phyloP scores from a whole-genome alignment of 1,140 invertebrate genomes.

The Bemisia tabaci region DNA sequence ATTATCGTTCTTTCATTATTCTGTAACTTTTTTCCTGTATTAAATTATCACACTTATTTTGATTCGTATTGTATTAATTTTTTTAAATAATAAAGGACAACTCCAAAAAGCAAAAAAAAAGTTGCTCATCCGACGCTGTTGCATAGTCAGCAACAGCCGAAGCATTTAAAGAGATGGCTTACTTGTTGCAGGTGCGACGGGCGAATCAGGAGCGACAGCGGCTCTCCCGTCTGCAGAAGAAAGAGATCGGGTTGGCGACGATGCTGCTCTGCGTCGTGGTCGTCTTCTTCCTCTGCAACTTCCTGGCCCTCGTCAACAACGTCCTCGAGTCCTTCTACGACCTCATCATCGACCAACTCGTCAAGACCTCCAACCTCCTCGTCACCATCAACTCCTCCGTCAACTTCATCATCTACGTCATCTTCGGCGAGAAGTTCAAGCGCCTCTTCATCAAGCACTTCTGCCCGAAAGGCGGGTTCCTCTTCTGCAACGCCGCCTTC shows the following conservation, averaged over 20 bases:
- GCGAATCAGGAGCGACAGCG: conserved; percentile 70
- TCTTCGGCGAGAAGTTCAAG: conserved; percentile 93
- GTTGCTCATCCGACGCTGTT: too few relatives aligned
- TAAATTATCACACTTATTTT: too few relatives aligned
- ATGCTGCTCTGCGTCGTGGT: conserved; percentile 90
- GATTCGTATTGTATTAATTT: too few relatives aligned
- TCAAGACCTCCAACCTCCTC: conserved; percentile 78
- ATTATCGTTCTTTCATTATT: too few relatives aligned
- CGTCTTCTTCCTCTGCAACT: conserved; percentile 89
- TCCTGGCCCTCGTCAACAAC: conserved; percentile 78
- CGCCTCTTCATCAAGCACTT: conserved; percentile 75
- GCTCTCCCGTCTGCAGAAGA: conserved; percentile 60
- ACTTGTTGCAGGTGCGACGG: conserved; percentile 65
- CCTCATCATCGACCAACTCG: conserved; percentile 53
- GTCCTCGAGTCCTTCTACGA: conserved; percentile 64
- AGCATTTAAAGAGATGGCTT: too few relatives aligned
- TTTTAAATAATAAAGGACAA: too few relatives aligned
- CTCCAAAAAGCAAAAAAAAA: too few relatives aligned
- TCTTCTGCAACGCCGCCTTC: conserved; percentile 32
- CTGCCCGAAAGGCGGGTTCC: conserved; percentile 45
- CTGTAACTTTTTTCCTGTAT: too few relatives aligned
- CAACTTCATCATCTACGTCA: conserved; percentile 94
- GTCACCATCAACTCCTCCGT: conserved; percentile 93
- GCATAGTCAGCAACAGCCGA: too few relatives aligned
- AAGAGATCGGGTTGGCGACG: conserved; percentile 78